These are phyloP conservation scores for Conus ventricosus DNA, from an alignment of 1,140 invertebrate genomes.

Conservation along the genomic window DNA sequence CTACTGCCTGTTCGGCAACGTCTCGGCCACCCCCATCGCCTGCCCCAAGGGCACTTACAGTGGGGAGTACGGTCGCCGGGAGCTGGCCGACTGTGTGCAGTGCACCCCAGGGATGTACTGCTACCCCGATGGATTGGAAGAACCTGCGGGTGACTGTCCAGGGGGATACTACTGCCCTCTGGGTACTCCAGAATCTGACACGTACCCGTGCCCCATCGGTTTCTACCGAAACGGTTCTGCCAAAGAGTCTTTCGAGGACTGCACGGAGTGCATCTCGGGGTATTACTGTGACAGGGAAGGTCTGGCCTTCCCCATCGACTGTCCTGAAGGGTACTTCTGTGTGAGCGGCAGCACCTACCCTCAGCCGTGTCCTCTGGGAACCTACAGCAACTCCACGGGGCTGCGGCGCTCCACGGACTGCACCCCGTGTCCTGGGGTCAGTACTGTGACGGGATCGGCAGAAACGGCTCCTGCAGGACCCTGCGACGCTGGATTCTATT, in stretches of 20 bases:
- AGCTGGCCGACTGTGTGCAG: constrained; percentile 65
- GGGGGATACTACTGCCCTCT: constrained; percentile 68
- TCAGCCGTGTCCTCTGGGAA: constrained; percentile 69
- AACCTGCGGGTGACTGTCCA: constrained; percentile 58
- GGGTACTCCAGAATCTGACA: constrained; percentile 58
- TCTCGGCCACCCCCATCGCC: constrained; percentile 66
- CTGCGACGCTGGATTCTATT: constrained; percentile 73
- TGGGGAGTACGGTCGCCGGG: constrained; percentile 53
- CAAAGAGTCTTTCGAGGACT: constrained; percentile 70
- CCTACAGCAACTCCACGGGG: constrained; percentile 71
- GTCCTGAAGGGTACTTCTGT: constrained; percentile 70
- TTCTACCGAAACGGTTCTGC: constrained; percentile 71
- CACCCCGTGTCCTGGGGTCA: constrained; percentile 71
- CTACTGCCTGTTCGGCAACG: constrained; percentile 69
- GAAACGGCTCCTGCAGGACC: constrained; percentile 66
- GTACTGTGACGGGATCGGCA: constrained; percentile 72
- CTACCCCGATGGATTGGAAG: constrained; percentile 51
- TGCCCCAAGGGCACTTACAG: constrained; percentile 72
- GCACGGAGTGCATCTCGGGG: constrained; percentile 71
- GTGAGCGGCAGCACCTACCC: constrained; percentile 68
- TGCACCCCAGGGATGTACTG: constrained; percentile 71
- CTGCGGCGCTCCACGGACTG: constrained; percentile 68
- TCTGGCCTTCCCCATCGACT: constrained; percentile 66
- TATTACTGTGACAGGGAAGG: constrained; percentile 70
- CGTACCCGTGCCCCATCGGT: constrained; percentile 69